Percentiles rank a stretch among this genome's conserved stretches.
phyloP scores from a whole-genome alignment of 2,113 vertebrate species.

The Peromyscus leucopus region DNA sequence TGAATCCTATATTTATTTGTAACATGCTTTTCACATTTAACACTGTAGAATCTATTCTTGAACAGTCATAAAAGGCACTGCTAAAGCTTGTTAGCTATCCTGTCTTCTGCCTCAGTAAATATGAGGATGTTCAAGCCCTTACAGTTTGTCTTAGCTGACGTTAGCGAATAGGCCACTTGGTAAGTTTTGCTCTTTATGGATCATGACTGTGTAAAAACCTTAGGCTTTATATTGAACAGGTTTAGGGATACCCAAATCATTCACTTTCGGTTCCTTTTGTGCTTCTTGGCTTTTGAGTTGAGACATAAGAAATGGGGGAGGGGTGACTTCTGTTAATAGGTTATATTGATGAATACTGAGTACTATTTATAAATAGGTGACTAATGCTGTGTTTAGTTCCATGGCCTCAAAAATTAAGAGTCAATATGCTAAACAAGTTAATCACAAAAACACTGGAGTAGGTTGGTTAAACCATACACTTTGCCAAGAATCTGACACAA shows the following conservation, averaged over 20 bases:
- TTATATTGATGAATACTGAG: constrained; percentile 40
- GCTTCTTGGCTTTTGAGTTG: constrained; percentile 61
- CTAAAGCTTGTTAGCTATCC: constrained; percentile 28
- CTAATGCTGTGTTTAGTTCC: constrained; percentile 72
- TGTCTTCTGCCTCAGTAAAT: constrained; percentile 35
- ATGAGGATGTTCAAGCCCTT: constrained; percentile 42
- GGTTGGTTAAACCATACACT: constrained; percentile 50
- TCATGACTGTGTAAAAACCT: constrained; percentile 47
- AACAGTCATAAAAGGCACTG: constrained; percentile 56
- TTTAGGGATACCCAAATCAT: constrained; percentile 32
- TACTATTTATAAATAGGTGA: constrained; percentile 73
- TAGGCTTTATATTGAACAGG: constrained; percentile 47
- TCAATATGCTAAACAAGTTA: constrained; percentile 61
- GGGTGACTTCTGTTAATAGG: constrained; percentile 34
- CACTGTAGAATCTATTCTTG: constrained; percentile 52
- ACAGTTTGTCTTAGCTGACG: constrained; percentile 1
- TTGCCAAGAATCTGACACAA: constrained; percentile 74
- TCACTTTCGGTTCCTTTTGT: constrained; percentile 54
- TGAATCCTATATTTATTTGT: constrained; percentile 55
- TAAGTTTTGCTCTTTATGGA: constrained; percentile 57
- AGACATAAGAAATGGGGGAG: neutral
- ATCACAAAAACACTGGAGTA: constrained; percentile 60
- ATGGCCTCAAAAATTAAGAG: constrained; percentile 59
- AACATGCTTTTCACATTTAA: constrained; percentile 63
- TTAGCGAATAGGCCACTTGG: constrained; percentile 32